Evolutionary conservation across 2,888 invertebrate genomes (phyloP).

Genomic region (Acrobasis consociella): DNA sequence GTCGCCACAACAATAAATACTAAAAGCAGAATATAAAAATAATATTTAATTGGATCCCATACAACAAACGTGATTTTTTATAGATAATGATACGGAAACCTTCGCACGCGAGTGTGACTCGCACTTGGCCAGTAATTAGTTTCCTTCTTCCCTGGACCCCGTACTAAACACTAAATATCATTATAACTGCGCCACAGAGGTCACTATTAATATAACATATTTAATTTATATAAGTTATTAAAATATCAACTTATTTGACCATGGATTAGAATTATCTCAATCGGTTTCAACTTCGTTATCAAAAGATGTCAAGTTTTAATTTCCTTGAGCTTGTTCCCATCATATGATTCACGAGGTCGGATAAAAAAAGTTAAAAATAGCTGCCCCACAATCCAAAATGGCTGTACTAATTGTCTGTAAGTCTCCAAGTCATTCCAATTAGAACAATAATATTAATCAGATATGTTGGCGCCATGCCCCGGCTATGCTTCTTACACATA

Average conservation of each 20-base stretch:
- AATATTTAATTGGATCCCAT: too few species aligned
- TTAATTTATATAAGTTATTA: neutral
- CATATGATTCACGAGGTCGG: constrained; percentile 29
- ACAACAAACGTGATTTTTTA: too few species aligned
- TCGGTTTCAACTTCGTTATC: constrained; percentile 4
- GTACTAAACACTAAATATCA: too few species aligned
- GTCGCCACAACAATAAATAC: too few species aligned
- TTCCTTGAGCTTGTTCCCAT: constrained; percentile 1
- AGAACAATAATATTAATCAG: constrained; percentile 72
- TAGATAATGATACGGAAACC: too few species aligned
- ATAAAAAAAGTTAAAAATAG: constrained; percentile 60
- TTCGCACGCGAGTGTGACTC: too few species aligned
- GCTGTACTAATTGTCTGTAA: constrained; percentile 59
- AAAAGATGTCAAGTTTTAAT: constrained; percentile 8
- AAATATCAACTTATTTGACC: neutral
- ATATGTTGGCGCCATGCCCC: constrained; percentile 56
- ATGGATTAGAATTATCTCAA: neutral
- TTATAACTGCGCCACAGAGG: too few species aligned
- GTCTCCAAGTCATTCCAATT: constrained; percentile 68
- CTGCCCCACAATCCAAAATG: constrained; percentile 64
- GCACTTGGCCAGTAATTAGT: too few species aligned
- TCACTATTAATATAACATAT: too few species aligned
- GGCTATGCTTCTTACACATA: neutral
- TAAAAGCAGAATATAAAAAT: too few species aligned
- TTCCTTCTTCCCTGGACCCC: too few species aligned